These are phyloP conservation scores for Tretioscincus oriximinensis DNA, from an alignment of 2,113 vertebrate genomes.

Conservation along the genomic window DNA sequence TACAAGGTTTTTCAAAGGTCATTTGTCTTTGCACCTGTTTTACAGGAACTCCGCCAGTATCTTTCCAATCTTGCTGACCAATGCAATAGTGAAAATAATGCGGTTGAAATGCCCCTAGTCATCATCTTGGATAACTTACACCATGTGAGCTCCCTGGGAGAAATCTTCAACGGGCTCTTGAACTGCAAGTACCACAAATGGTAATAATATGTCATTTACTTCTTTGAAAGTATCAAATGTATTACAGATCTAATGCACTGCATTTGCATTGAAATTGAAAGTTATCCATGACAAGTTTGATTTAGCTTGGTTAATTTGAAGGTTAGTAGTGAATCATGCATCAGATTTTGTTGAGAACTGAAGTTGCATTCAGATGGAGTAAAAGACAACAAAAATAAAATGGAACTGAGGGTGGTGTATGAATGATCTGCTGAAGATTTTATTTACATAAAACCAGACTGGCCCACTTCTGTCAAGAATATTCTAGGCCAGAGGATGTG, in stretches of 20 bases:
- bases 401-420: no score
- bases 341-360: no score
- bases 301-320: no score
- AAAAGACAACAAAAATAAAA: no score
- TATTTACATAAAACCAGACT: no score
- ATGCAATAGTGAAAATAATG: constrained; percentile 80
- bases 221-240: not conserved
- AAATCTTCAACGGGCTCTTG: constrained; percentile 95
- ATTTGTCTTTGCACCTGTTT: not conserved
- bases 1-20: not conserved
- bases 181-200: constrained; percentile 93
- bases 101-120: constrained; percentile 87
- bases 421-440: no score
- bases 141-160: constrained; percentile 91
- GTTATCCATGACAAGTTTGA: no score
- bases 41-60: constrained; percentile 92
- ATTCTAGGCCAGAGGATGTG: no score
- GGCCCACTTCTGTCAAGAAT: no score
- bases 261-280: no score
- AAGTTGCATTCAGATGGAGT: no score
- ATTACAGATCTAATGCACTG: not conserved
- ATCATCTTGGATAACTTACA: constrained; percentile 97
- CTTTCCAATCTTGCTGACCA: constrained; percentile 91
- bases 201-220: constrained; percentile 64
- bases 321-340: no score